Evolutionary conservation across 1,140 invertebrate genomes (phyloP), one percentile per base, ranked within the genome.

Genomic region (Asbolus verrucosus): DNA sequence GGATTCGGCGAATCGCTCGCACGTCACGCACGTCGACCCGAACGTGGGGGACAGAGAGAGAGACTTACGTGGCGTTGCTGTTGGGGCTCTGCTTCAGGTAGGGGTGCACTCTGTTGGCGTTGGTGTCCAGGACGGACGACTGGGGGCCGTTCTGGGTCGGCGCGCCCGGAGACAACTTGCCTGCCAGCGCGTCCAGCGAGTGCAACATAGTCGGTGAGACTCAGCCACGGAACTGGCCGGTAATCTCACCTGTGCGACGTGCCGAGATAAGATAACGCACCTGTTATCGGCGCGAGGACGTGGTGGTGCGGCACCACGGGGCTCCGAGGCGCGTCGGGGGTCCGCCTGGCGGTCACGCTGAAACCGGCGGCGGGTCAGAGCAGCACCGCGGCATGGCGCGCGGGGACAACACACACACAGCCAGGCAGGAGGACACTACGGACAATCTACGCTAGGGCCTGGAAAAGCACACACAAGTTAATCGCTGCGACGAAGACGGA

Each of bases 151-250:
- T 72, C 41, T 78, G 75, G 30, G 43, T 41, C 68, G 33, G 60
- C 59, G 66, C 84, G 70, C 89, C 88, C 77, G 91, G 90, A 81
- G 91, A 92, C 82, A 92, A 90, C 82, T 93, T 93, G 77, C 89
- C 90, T 82, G 90, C 91, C 82, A 92, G 84, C 80, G 89, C 88
- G 84, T 91, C 91, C 81, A 92, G 82, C 69, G 91, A 91, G 81
- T 91, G 90, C 79, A 93, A 84, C 91, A 92, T 92, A 77, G 69
- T 75, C 69, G 70, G 68, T 60, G 65, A 36, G 50, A 54, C 59
- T 41, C 72, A 65, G 60, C 24, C 72, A 75, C 77, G 59, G 41
- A 73, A 79, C 77, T 78, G 67, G 72, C 27, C n/a, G n/a, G n/a
- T 13, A 67, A 31, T 50, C 72, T 73, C 76, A 77, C 75, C 76